These are phyloP conservation scores for Pyrocephalus nanus DNA, from an alignment of 2,797 vertebrate species.

Conservation along the genomic window DNA sequence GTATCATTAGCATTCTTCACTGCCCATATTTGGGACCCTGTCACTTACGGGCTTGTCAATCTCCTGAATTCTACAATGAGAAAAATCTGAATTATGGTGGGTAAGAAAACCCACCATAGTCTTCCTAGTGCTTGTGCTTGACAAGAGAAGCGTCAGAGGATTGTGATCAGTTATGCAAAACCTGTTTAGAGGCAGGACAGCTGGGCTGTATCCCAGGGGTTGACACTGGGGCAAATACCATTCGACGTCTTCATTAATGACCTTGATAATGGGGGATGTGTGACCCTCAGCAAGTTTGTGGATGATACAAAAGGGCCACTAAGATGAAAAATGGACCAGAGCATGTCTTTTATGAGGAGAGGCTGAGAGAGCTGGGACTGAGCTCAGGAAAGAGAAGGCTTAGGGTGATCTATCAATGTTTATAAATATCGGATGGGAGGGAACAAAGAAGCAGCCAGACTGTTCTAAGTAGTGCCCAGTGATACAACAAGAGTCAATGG, in stretches of 20 bases:
- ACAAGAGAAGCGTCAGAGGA: neutral
- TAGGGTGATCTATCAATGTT: neutral
- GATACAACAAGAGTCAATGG: neutral
- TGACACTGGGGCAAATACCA: neutral
- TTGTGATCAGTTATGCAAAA: neutral
- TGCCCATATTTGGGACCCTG: neutral
- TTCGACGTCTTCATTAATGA: neutral
- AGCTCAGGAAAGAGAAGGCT: neutral
- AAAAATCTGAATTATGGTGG: neutral
- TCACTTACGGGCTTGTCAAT: neutral
- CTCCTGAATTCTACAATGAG: neutral
- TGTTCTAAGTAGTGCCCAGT: neutral
- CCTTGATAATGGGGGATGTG: neutral
- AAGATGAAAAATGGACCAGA: neutral
- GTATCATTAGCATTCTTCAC: neutral
- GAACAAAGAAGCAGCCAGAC: neutral
- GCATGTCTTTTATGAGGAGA: neutral
- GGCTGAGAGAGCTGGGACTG: neutral
- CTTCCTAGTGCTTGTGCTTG: neutral
- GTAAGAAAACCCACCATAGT: no score
- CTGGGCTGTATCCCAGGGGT: neutral
- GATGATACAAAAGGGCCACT: neutral
- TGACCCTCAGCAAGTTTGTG: neutral
- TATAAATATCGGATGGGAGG: neutral
- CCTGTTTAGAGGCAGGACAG: neutral